Evolutionary conservation across 2,888 invertebrate genomes (phyloP).

Genomic region (Molorchus minor): DNA sequence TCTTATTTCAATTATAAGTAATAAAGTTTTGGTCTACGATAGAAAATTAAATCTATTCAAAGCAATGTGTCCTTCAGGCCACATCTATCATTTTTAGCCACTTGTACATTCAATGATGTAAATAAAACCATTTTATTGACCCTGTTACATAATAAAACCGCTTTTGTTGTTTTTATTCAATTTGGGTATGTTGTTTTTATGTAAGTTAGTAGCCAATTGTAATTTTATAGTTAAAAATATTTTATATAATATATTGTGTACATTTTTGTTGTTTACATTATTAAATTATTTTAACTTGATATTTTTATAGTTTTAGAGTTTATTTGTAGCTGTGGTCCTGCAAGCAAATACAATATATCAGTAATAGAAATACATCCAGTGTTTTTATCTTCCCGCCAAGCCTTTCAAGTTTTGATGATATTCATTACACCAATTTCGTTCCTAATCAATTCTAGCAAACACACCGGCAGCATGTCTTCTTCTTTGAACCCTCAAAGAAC

Average conservation of each 20-base stretch:
- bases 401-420: background rate
- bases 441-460: too few relatives aligned
- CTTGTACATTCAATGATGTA: slow-evolving; percentile 58
- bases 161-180: slow-evolving; percentile 40
- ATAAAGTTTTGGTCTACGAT: background rate
- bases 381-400: slow-evolving; percentile 28
- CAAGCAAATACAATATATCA: slow-evolving; percentile 56
- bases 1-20: slow-evolving; percentile 1
- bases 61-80: slow-evolving; percentile 26
- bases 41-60: slow-evolving; percentile 2
- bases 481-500: slow-evolving; percentile 69
- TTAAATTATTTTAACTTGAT: slow-evolving; percentile 59
- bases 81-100: slow-evolving; percentile 38
- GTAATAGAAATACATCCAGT: slow-evolving; percentile 29
- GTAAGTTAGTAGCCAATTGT: slow-evolving; percentile 39
- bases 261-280: slow-evolving; percentile 59
- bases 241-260: slow-evolving; percentile 57
- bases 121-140: slow-evolving; percentile 54
- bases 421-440: background rate
- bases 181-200: slow-evolving; percentile 44
- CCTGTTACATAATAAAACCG: slow-evolving; percentile 39
- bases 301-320: slow-evolving; percentile 57
- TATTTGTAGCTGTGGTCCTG: slow-evolving; percentile 60
- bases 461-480: slow-evolving; percentile 45
- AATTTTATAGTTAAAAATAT: slow-evolving; percentile 46